Conservation (phyloP, 92 coral and sea anemone species). For the Virgularia gustaviana region DNA sequence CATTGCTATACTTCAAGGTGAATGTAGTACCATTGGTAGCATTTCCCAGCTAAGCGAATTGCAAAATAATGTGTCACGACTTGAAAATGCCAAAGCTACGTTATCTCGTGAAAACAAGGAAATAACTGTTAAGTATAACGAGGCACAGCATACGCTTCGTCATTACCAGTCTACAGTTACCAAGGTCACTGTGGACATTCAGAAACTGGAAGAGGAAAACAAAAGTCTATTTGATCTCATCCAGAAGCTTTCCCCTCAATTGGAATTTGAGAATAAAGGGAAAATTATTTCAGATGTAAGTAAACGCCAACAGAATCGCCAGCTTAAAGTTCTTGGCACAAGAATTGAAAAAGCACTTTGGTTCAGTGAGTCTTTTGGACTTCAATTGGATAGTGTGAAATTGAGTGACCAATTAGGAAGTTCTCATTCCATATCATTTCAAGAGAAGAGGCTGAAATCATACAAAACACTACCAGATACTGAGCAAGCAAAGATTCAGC, state of each 20-base stretch:
- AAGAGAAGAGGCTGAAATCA: not conserved
- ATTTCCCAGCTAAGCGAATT: not conserved
- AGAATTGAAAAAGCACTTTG: constrained; percentile 20
- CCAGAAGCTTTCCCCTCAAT: not conserved
- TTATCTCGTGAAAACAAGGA: constrained; percentile 9
- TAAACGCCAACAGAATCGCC: constrained; percentile 2
- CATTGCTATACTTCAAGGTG: constrained; percentile 8
- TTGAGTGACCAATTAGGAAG: constrained; percentile 3
- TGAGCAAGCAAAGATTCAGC: constrained; percentile 2
- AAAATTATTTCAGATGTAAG: constrained; percentile 12
- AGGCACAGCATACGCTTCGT: constrained; percentile 6
- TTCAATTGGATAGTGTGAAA: constrained; percentile 5
- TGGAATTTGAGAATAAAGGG: constrained; percentile 13
- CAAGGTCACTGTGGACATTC: constrained; percentile 18
- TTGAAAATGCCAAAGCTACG: constrained; percentile 17
- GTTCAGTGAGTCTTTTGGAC: constrained; percentile 15
- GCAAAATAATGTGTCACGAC: constrained; percentile 17
- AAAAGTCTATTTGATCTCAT: not conserved
- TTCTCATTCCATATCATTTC: constrained; percentile 1
- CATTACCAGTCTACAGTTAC: not conserved
- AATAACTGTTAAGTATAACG: constrained; percentile 12
- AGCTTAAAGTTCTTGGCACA: constrained; percentile 3
- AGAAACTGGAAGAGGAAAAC: constrained; percentile 2
- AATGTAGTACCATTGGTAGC: constrained; percentile 13
- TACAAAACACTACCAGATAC: constrained; percentile 1